A percentile compares a stretch with the other conserved stretches of the same genome.
phyloP scores from a whole-genome alignment of 2,888 invertebrate species.

The Nomada fabriciana region DNA sequence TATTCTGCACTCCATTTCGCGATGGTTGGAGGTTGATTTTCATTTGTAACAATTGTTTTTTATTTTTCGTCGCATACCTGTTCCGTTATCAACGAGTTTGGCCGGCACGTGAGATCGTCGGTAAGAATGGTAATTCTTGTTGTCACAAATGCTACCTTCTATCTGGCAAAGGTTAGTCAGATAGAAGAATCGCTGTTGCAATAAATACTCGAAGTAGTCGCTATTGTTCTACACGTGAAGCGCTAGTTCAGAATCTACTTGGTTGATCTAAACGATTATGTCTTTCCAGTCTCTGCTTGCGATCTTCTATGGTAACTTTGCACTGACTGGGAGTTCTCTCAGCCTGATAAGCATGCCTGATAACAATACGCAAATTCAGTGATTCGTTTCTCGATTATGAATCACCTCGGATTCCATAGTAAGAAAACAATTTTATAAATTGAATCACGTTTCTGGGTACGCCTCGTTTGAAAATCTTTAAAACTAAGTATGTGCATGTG shows the following conservation, averaged over 20 bases:
- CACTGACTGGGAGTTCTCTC: background rate
- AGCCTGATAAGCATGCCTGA: background rate
- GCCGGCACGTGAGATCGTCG: background rate
- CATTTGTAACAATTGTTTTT: background rate
- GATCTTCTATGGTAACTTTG: slow-evolving; percentile 13
- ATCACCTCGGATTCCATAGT: no score
- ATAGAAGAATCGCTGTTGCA: slow-evolving; percentile 22
- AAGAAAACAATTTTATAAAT: background rate
- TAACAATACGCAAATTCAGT: background rate
- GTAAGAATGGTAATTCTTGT: background rate
- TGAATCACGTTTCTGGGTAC: background rate
- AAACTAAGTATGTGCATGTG: no score
- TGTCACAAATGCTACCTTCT: background rate
- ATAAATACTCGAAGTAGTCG: slow-evolving; percentile 25
- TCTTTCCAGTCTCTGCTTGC: slow-evolving; percentile 19
- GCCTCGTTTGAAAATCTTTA: no score
- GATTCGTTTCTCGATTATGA: background rate
- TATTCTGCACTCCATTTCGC: no score
- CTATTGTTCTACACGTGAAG: slow-evolving; percentile 34
- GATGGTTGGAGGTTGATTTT: background rate
- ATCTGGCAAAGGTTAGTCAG: slow-evolving; percentile 9
- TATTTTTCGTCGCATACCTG: background rate
- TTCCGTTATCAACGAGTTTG: background rate
- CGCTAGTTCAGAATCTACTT: slow-evolving; percentile 17
- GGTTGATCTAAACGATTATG: slow-evolving; percentile 35